A percentile compares a stretch with the other conserved stretches of the same genome.
Conservation (phyloP, 30 jellyfish, hydroid and myxozoan species). For the Turritopsis rubra region DNA sequence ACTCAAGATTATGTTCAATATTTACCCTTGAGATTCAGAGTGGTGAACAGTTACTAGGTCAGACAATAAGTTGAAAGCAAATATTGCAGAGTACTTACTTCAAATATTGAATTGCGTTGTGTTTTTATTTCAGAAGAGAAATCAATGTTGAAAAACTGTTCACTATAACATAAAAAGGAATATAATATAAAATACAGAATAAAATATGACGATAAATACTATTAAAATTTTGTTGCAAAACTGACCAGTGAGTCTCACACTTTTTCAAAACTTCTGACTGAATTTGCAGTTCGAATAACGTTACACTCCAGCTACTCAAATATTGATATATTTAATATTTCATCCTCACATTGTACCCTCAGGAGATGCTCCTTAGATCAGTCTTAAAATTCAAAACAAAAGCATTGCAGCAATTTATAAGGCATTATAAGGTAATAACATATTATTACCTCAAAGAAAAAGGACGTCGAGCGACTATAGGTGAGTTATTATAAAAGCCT, state of each 20-base stretch:
- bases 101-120: slow-evolving; percentile 85
- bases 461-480: neutral
- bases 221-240: neutral
- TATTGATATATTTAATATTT: too few relatives aligned
- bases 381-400: too few relatives aligned
- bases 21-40: neutral
- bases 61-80: neutral
- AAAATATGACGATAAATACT: neutral
- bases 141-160: slow-evolving; percentile 80
- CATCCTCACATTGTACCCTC: neutral
- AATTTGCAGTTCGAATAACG: too few relatives aligned
- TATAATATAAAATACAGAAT: neutral
- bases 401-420: too few relatives aligned
- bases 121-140: slow-evolving; percentile 60
- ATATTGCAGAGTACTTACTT: slow-evolving; percentile 46
- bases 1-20: neutral
- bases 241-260: too few relatives aligned
- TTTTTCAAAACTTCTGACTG: too few relatives aligned
- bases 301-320: too few relatives aligned
- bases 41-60: neutral
- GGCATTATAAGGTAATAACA: too few relatives aligned
- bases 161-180: slow-evolving; percentile 38
- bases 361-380: too few relatives aligned
- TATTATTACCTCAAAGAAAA: neutral
- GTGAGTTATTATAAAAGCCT: neutral